Evolutionary conservation across 2,113 vertebrate genomes (phyloP).

Genomic region (Macroglossus sobrinus): DNA sequence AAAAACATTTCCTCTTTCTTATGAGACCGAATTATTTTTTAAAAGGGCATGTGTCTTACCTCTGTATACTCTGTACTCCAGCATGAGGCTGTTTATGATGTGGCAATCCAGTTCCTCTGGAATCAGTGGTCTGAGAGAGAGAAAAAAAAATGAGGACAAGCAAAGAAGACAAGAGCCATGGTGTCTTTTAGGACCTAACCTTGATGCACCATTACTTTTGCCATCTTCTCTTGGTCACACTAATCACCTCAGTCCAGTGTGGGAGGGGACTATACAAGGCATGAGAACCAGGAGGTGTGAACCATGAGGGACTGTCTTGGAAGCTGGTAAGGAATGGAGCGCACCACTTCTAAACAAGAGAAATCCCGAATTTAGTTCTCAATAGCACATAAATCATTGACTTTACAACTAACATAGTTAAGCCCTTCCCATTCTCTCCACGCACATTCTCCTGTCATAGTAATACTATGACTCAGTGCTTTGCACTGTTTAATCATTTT

Average conservation of each 20-base stretch:
- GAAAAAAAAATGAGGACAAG: background rate
- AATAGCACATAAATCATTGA: background rate
- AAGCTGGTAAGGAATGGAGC: background rate
- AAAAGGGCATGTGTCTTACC: background rate
- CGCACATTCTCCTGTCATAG: rapidly evolving
- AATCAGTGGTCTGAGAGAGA: background rate
- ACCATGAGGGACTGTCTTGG: no score
- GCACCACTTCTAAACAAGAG: background rate
- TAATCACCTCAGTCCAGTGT: background rate
- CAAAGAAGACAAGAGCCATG: background rate
- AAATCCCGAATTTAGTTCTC: background rate
- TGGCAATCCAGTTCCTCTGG: background rate
- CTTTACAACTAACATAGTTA: background rate
- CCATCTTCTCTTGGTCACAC: background rate
- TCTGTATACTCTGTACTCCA: background rate
- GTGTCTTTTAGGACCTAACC: background rate
- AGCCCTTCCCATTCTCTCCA: background rate
- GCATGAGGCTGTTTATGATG: background rate
- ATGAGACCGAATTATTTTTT: background rate
- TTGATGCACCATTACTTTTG: background rate
- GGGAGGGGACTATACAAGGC: background rate
- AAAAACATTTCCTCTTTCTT: background rate
- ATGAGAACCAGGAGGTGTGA: background rate
- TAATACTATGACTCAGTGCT: background rate
- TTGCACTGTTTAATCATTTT: background rate